Conservation (phyloP, 2,888 invertebrate species). For the Pyrochroa serraticornis region DNA sequence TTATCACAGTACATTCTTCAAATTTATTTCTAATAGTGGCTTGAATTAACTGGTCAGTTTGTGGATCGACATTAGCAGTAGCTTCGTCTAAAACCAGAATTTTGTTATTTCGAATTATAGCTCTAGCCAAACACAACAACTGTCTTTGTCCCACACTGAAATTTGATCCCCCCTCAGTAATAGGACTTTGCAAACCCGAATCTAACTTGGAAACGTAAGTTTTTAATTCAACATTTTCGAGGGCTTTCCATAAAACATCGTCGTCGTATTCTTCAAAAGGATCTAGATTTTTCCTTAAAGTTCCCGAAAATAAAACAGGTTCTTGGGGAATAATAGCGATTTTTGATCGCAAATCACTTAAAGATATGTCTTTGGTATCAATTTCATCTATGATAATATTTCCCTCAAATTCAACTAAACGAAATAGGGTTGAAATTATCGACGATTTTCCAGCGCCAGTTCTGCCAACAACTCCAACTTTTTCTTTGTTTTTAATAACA, state of each 20-base stretch:
- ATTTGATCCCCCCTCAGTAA: conserved; percentile 37
- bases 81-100: conserved; percentile 66
- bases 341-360: conserved; percentile 75
- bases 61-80: conserved; percentile 63
- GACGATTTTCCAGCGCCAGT: conserved; percentile 86
- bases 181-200: conserved; percentile 45
- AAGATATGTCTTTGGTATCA: conserved; percentile 71
- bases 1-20: conserved; percentile 62
- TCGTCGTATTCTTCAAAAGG: conserved; percentile 82
- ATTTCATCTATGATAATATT: conserved; percentile 79
- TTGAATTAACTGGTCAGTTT: conserved; percentile 63
- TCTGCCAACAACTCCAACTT: conserved; percentile 81
- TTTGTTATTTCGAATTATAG: conserved; percentile 60
- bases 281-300: conserved; percentile 85
- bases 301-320: conserved; percentile 84
- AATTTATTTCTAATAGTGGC: conserved; percentile 62
- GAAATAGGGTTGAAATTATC: conserved; percentile 76
- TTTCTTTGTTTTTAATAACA: conserved; percentile 69
- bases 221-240: conserved; percentile 81
- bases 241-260: conserved; percentile 77
- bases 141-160: conserved; percentile 64
- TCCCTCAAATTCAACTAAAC: conserved; percentile 79
- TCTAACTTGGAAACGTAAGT: conserved; percentile 68
- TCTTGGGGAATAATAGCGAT: conserved; percentile 87
- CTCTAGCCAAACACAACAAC: conserved; percentile 63